Evolutionary conservation across 1,140 invertebrate species (phyloP), one percentile per base, ranked within the genome.

Genomic region (Trichogramma pretiosum): DNA sequence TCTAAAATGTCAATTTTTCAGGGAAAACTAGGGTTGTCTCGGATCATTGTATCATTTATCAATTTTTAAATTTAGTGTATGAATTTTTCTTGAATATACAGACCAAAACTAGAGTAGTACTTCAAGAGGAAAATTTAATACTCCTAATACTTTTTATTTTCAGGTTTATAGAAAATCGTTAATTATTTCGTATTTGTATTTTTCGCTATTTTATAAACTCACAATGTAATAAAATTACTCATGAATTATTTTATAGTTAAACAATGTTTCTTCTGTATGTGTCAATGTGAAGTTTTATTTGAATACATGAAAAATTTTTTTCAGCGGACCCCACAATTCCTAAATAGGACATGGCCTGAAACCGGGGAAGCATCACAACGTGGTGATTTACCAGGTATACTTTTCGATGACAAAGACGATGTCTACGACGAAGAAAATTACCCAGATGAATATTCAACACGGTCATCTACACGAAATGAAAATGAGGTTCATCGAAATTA

Each of bases 311-410:
- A n/a, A n/a, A n/a, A n/a, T 39, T 22, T 18, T 10, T 41, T 35
- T n/a, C 19, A 54, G 48, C 5, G 33, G 19, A 46, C 39, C 11
- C 14, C 45, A 33, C 23, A 45, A n/a, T n/a, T n/a, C n/a, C n/a
- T n/a, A 14, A 38, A 48, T 13, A 14, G 42, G 24, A 3, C 42
- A 41, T 35, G 50, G 40, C 7, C 34, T 35, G 5, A 48, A 35
- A 19, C 43, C 18, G 42, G 43, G 14, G 18, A 18, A 3, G 24
- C 26, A 21, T 35, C 47, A 3, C 43, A 34, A 5, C 33, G 55
- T 9, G 52, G 52, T 7, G 56, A 54, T n/a, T 38, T 55, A 41
- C 41, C 41, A 0, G 48, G 48, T 14, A 37, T 28, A 11, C 48
- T 40, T 3, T n/a, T 19, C 10, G 44, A 48, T 9, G 16, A 5